These are phyloP conservation scores for Papilio elwesi DNA, from an alignment of 2,888 invertebrate genomes.

Conservation along the genomic window DNA sequence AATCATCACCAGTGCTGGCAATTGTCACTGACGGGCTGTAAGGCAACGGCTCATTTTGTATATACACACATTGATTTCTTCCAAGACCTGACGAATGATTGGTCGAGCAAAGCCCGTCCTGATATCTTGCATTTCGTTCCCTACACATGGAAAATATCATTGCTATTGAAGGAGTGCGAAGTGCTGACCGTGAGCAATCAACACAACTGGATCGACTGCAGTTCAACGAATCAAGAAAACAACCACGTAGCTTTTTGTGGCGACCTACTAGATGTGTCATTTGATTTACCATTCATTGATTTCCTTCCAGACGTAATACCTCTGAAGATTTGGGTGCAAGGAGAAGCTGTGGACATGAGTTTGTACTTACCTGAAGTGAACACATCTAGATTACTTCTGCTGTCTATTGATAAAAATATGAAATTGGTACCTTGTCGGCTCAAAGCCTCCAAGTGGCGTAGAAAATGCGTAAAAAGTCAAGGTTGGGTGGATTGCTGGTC, in stretches of 20 bases:
- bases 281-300: conserved; percentile 96
- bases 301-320: conserved; percentile 96
- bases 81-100: conserved; percentile 97
- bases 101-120: conserved; percentile 96
- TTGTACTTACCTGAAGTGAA: conserved; percentile 96
- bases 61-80: conserved; percentile 98
- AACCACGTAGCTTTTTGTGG: conserved; percentile 97
- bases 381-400: conserved; percentile 91
- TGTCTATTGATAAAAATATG: conserved; percentile 94
- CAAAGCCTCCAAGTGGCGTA: conserved; percentile 89
- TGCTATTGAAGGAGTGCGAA: conserved; percentile 97
- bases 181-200: conserved; percentile 96
- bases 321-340: conserved; percentile 96
- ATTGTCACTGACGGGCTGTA: conserved; percentile 95
- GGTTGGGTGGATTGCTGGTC: conserved; percentile 99
- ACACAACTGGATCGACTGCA: conserved; percentile 99
- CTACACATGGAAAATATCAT: conserved; percentile 96
- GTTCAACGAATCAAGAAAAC: conserved; percentile 97
- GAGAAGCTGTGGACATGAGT: conserved; percentile 95
- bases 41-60: conserved; percentile 95
- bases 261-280: conserved; percentile 95
- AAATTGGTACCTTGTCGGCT: conserved; percentile 89
- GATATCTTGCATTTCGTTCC: conserved; percentile 98
- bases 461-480: conserved; percentile 87
- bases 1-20: conserved; percentile 98